A percentile compares a stretch with the other conserved stretches of the same genome.
These are phyloP conservation scores for Hemibagrus wyckioides DNA, from an alignment of 2,113 vertebrate genomes.

Conservation along the genomic window DNA sequence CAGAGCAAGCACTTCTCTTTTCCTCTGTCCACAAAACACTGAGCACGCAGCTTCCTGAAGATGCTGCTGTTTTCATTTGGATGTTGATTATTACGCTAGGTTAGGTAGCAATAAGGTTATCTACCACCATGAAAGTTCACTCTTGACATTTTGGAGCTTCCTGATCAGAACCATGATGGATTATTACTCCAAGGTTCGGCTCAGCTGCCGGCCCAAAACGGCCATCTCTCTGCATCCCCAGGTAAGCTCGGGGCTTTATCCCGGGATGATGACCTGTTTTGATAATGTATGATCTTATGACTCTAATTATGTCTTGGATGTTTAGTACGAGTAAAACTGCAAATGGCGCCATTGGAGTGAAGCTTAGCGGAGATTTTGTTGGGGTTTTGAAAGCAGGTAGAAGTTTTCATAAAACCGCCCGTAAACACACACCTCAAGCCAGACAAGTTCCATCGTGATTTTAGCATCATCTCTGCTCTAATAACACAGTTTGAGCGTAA, in stretches of 20 bases:
- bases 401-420: neutral
- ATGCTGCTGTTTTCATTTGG: constrained; percentile 8
- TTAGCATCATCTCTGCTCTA: neutral
- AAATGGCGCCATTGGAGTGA: neutral
- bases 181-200: constrained; percentile 44
- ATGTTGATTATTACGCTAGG: neutral
- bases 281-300: too few species aligned
- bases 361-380: neutral
- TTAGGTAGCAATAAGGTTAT: too few species aligned
- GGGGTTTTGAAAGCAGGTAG: neutral
- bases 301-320: neutral
- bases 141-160: constrained; percentile 5
- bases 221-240: constrained; percentile 44
- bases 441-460: neutral
- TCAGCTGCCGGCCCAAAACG: constrained; percentile 40
- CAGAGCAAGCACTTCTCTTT: constrained; percentile 69
- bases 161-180: constrained; percentile 51
- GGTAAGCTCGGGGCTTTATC: constrained; percentile 39
- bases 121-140: constrained; percentile 6
- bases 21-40: constrained; percentile 56
- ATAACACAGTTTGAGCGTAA: too few species aligned
- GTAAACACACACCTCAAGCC: neutral
- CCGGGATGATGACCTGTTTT: neutral
- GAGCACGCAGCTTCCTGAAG: constrained; percentile 52
- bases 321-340: too few species aligned